Evolutionary conservation across 2,888 invertebrate species (phyloP).

Genomic region (Phrixothrix hirtus): DNA sequence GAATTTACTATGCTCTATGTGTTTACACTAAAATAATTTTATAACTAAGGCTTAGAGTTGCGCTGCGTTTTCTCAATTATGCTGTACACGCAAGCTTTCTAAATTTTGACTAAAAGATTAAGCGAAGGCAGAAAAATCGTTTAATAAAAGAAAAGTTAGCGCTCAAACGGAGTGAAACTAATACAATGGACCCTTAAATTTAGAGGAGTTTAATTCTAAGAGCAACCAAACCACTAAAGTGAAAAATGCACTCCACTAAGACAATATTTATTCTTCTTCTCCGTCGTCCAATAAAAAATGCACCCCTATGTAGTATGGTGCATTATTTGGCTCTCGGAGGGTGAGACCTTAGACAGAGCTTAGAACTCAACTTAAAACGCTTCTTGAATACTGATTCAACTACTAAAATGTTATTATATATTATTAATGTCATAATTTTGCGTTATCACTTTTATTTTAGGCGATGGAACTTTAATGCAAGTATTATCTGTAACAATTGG

Average conservation of each 20-base stretch:
- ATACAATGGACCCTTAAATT: conserved; percentile 33
- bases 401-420: conserved; percentile 31
- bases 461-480: not conserved
- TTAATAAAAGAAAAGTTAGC: not conserved
- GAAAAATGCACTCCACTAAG: conserved; percentile 53
- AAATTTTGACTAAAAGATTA: not conserved
- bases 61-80: not conserved
- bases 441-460: conserved; percentile 12
- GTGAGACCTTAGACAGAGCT: conserved; percentile 25
- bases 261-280: conserved; percentile 54
- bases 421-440: conserved; percentile 42
- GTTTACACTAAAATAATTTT: conserved; percentile 16
- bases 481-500: no score
- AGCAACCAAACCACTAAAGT: conserved; percentile 40
- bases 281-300: conserved; percentile 52
- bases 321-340: conserved; percentile 47
- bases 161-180: conserved; percentile 29
- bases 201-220: conserved; percentile 33
- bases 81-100: not conserved
- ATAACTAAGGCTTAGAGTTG: conserved; percentile 4
- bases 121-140: not conserved
- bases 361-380: conserved; percentile 25
- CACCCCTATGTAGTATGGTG: conserved; percentile 48
- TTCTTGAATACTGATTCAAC: conserved; percentile 21
- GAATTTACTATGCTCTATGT: conserved; percentile 2